phyloP scores from a whole-genome alignment of 2,797 vertebrate genomes.

The Enteromius viviparus region DNA sequence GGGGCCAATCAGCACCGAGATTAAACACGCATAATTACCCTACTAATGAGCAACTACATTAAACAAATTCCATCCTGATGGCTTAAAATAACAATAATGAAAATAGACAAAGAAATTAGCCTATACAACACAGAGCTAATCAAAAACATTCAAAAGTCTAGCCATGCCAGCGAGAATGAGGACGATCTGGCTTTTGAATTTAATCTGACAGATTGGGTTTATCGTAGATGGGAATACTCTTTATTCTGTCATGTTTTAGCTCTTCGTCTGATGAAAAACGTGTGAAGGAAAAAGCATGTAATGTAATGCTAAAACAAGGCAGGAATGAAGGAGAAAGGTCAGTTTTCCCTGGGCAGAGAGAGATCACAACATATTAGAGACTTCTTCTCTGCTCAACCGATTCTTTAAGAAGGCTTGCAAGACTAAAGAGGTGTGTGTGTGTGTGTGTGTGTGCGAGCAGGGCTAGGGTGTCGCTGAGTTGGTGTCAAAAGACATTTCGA shows the following conservation, averaged over 20 bases:
- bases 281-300: not conserved
- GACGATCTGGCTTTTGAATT: not conserved
- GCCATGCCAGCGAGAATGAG: not conserved
- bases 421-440: not conserved
- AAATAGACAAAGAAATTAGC: conserved; percentile 40
- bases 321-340: conserved; percentile 55
- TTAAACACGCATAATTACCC: conserved; percentile 53
- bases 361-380: conserved; percentile 59
- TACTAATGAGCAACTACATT: conserved; percentile 37
- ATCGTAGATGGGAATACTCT: not conserved
- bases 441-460: not conserved
- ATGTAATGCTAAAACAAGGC: not conserved
- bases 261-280: not conserved
- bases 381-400: not conserved
- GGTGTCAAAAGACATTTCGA: conserved; percentile 13
- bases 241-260: not conserved
- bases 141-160: conserved; percentile 34
- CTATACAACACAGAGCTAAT: conserved; percentile 28
- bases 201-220: conserved; percentile 18
- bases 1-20: conserved; percentile 48
- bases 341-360: conserved; percentile 48
- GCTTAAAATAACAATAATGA: conserved; percentile 39
- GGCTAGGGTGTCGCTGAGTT: not conserved
- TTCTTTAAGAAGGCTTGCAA: conserved; percentile 5
- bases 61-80: conserved; percentile 41